Base-by-base conservation (phyloP, 53 echinoderm and acorn worm species). In the Holothuria leucospilota region DNA sequence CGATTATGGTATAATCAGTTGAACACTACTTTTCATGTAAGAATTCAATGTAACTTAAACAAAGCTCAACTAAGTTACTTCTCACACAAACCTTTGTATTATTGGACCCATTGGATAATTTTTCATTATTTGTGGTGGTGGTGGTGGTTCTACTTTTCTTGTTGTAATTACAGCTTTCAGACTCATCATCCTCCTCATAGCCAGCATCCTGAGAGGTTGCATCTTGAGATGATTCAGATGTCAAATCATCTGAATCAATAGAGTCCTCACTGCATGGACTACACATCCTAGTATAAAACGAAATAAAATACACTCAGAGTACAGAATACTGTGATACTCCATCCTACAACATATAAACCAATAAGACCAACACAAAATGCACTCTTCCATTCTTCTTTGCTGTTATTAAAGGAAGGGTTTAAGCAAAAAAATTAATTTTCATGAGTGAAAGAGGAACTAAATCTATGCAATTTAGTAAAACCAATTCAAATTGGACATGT, bases 211-310 rank as follows among this genome's bases (percentile, higher is more conserved):
- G 94, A 23, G 89, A 89, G 71, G 91, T 85, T n/a, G 94, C 92
- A 21, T 94, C 94, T 4, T 93, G 96, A 6, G 94, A 94, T 18
- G 94, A 91, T 66, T 96, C 94, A 0, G 96, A 96, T 78, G 94
- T 94, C 51, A 96, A 84, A 88, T 96, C 96, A 40, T 96, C 96
- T 2, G 96, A 96, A 71, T 96, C 96, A 53, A 94, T 94, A 5
- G 96, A 96, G 60, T 96, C 96, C 21, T 96, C 96, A 59, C 92
- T 92, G 39, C 93, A 84, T 51, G 91, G 92, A 23, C 82, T 72
- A 63, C 84, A 70, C 84, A 87, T 64, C 42, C 91, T 91, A 81
- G 12, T 28, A 46, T 11, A 46, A 59, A 23, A 65, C 21, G 16
- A 25, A 59, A 51, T 66, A 1, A 65, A 63, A 82, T 52, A 51